Conservation (phyloP, 92 coral and sea anemone genomes). For the Muricea muricata region DNA sequence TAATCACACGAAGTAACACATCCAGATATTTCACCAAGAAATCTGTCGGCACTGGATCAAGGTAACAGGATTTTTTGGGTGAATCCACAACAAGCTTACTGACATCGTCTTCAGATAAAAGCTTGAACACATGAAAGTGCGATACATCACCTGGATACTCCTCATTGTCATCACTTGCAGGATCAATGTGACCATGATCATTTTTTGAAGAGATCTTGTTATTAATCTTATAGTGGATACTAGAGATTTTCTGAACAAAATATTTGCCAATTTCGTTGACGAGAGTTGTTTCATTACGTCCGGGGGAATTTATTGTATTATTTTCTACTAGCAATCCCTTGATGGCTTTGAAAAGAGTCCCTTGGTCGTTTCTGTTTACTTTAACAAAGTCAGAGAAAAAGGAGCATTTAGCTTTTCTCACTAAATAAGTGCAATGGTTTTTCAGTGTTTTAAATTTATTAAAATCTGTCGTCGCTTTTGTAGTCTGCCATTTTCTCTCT, state of each 20-base stretch:
- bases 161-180: background rate
- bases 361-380: background rate
- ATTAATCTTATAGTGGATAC: background rate
- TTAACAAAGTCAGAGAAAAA: background rate
- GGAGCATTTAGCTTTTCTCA: background rate
- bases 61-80: background rate
- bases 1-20: no score
- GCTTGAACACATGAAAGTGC: background rate
- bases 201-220: background rate
- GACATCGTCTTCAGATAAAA: background rate
- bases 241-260: background rate
- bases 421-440: no score
- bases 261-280: background rate
- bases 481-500: no score
- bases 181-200: background rate
- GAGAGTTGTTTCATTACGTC: background rate
- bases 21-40: no score
- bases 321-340: background rate
- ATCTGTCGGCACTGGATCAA: no score
- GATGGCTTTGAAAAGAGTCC: background rate
- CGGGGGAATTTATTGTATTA: background rate
- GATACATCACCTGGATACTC: background rate
- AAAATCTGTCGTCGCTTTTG: no score
- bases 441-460: no score
- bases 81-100: background rate